Base-by-base conservation (phyloP, 2,888 invertebrate genomes). In the Sepioteuthis lessoniana region DNA sequence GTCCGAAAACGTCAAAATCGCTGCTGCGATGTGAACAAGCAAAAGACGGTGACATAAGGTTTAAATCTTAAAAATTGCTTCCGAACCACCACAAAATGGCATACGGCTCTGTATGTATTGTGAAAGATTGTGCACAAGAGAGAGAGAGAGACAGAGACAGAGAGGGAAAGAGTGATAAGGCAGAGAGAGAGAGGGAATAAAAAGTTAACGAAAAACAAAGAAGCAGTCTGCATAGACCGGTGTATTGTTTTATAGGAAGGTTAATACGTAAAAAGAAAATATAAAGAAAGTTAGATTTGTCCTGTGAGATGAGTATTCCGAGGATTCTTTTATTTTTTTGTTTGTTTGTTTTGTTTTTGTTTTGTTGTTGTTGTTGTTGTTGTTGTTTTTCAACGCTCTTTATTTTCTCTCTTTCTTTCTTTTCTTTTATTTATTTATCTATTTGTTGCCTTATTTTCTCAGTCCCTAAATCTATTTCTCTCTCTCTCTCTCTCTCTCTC, bases 331-430 rank as follows among this genome's bases (percentile, higher is more conserved):
- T 2, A 13, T 76, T n/a, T 35, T 76, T 35, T 31, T 60, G 8
- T 60, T n/a, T 76, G 0, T 76, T n/a, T 4, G 1, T 35, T 35
- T 10, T 13, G 3, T 35, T 35, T 10, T n/a, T 76, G 4, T 76
- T n/a, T 35, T 0, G 7, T n/a, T 8, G 31, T 0, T 3, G 5
- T 10, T 31, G n/a, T n/a, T n/a, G n/a, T n/a, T n/a, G n/a, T n/a
- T n/a, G n/a, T n/a, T n/a, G n/a, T n/a, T n/a, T n/a, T n/a, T n/a
- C n/a, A n/a, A n/a, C n/a, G n/a, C n/a, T n/a, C 25, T 25, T 16
- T 50, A 1, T 25, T 3, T 50, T 16, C 50, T 50, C 50, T 50
- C 25, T 50, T 13, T 50, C 50, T 50, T 16, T 50, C 50, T 50
- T 16, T n/a, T n/a, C n/a, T n/a, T n/a, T n/a, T n/a, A n/a, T n/a